phyloP scores from a whole-genome alignment of 1,140 invertebrate genomes.

The Meloidogyne floridensis region DNA sequence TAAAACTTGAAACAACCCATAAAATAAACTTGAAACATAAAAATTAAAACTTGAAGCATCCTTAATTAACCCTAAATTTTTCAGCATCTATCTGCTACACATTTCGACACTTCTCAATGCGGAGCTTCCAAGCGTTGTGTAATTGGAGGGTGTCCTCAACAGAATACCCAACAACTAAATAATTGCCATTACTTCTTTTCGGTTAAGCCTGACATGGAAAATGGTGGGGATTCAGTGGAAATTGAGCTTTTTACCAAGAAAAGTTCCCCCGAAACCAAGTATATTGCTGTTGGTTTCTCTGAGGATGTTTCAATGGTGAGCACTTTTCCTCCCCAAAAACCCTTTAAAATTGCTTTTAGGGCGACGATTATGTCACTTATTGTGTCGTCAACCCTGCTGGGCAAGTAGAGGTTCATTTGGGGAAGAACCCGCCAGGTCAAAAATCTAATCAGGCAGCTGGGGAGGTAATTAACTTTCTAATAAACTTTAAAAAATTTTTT shows the following conservation, averaged over 20 bases:
- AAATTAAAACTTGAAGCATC: too few relatives aligned
- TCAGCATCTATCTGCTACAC: neutral
- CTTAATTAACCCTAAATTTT: neutral
- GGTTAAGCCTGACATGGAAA: conserved; percentile 5
- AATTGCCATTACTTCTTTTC: conserved; percentile 24
- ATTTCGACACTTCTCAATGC: conserved; percentile 22
- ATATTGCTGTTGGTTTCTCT: conserved; percentile 39
- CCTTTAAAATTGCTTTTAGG: conserved; percentile 1
- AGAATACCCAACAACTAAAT: neutral
- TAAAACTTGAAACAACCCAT: too few relatives aligned
- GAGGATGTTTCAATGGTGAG: conserved; percentile 32
- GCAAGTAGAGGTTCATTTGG: conserved; percentile 30
- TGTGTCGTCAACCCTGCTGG: conserved; percentile 13
- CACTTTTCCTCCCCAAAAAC: too few relatives aligned
- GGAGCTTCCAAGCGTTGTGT: conserved; percentile 32
- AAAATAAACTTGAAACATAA: too few relatives aligned
- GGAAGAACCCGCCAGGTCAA: conserved; percentile 22
- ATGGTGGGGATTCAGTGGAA: conserved; percentile 14
- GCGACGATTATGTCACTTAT: conserved; percentile 32
- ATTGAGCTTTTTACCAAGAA: conserved; percentile 30
- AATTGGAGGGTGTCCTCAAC: conserved; percentile 11
- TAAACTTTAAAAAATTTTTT: conserved; percentile 7
- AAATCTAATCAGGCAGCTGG: conserved; percentile 24
- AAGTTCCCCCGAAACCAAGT: conserved; percentile 14
- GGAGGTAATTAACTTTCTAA: neutral